Base-by-base conservation (phyloP, 2,797 vertebrate genomes). In the Tadarida brasiliensis region DNA sequence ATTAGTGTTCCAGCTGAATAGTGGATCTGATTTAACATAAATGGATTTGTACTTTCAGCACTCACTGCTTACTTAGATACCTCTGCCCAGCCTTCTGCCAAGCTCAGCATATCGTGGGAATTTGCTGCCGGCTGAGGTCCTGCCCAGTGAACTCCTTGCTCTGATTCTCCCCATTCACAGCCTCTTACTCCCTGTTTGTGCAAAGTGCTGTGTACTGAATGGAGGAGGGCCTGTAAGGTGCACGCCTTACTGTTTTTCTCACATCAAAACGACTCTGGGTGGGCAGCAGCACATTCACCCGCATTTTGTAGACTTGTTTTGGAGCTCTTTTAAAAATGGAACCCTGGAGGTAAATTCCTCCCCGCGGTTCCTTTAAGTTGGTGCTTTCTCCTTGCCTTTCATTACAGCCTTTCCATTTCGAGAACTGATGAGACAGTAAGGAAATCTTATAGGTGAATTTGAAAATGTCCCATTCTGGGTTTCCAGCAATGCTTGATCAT, bases 21-120 rank as follows among this genome's bases (percentile, higher is more conserved):
- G 19, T 24, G 16, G 12, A 14, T 47, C 28, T 47, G 71, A 90
- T 70, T 89, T 61, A 67, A 20, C 28, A 7, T 57, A 65, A 92
- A 49, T 44, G 11, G 51, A 33, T 4, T 16, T 61, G 77, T 88
- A 56, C 28, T 61, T 67, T 83, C 10, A 24, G 35, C 30, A 65
- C 33, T 33, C 70, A 44, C 56, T 49, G 26, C 56, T 87, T 30
- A 2, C 71, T 77, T 78, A 33, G 51, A 4, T 59, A 4, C 35
- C 74, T 87, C 83, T 94, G 51, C 11, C 35, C 71, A 90, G 80
- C 61, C 80, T 94, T 73, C 35, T 67, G 84, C 77, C 87, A 76
- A 33, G 82, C 63, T 90, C 44, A 44, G 63, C 49, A 16, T 22
- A 35, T 56, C 6, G 1, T 19, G 61, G 22, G 49, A 81, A 24